Evolutionary conservation across 2,797 vertebrate species (phyloP).

Genomic region (Danionella dracula): DNA sequence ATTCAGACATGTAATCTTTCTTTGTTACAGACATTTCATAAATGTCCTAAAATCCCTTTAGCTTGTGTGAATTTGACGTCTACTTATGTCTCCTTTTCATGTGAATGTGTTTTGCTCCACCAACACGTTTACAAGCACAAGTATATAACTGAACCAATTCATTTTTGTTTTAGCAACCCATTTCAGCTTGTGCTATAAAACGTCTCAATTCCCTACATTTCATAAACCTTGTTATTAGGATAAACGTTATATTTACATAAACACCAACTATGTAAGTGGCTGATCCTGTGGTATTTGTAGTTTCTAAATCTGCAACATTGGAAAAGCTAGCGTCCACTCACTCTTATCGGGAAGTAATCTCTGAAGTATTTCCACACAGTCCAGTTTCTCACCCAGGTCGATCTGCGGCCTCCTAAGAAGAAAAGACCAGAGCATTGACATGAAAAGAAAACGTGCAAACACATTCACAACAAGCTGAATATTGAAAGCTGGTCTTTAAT

Average conservation of each 20-base stretch:
- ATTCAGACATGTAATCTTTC: too few relatives aligned
- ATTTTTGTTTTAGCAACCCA: neutral
- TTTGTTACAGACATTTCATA: too few relatives aligned
- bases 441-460: neutral
- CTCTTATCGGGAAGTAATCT: slow-evolving; percentile 94
- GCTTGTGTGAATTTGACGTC: too few relatives aligned
- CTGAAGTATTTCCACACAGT: slow-evolving; percentile 91
- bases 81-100: too few relatives aligned
- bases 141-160: neutral
- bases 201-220: neutral
- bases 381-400: slow-evolving; percentile 93
- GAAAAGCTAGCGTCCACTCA: slow-evolving; percentile 55
- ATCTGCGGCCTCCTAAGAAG: slow-evolving; percentile 84
- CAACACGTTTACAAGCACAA: too few relatives aligned
- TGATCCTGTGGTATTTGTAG: neutral
- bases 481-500: neutral
- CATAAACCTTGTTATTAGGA: neutral
- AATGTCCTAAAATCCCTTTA: too few relatives aligned
- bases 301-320: neutral
- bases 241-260: neutral
- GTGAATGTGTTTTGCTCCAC: too few relatives aligned
- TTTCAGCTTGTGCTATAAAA: neutral
- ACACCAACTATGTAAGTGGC: neutral
- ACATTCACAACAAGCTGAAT: too few relatives aligned
- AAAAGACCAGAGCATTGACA: neutral